Conservation (phyloP, 2,888 invertebrate species). For the Diogma glabrata region DNA sequence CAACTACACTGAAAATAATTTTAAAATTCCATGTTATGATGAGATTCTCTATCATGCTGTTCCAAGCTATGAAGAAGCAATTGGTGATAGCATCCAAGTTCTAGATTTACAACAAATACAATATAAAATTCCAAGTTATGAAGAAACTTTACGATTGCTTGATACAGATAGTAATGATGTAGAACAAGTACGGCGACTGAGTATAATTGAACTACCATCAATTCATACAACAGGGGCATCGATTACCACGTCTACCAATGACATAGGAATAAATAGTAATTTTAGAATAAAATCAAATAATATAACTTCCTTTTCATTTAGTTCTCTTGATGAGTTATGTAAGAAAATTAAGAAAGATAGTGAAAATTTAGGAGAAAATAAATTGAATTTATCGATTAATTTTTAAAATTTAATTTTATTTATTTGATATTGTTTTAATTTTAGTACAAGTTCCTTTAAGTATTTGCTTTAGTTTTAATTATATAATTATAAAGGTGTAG, state of each 20-base stretch:
- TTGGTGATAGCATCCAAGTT: background rate
- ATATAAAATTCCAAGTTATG: constrained; percentile 1
- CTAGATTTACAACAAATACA: background rate
- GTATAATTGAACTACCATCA: constrained; percentile 6
- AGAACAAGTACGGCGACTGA: background rate
- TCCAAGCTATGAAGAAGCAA: constrained; percentile 6
- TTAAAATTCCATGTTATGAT: constrained; percentile 6
- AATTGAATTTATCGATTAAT: too few species aligned
- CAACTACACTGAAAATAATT: background rate
- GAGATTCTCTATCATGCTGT: constrained; percentile 1
- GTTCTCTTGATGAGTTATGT: constrained; percentile 6
- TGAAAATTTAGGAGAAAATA: too few species aligned
- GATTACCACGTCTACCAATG: background rate
- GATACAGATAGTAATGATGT: constrained; percentile 1
- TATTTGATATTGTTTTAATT: too few species aligned
- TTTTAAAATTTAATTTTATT: too few species aligned
- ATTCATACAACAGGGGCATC: background rate
- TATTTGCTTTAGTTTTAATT: too few species aligned
- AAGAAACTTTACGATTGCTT: background rate
- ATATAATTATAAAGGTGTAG: too few species aligned
- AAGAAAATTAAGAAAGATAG: background rate
- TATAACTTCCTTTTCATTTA: constrained; percentile 4
- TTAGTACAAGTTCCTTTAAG: too few species aligned
- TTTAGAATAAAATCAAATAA: background rate
- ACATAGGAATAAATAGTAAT: background rate